Base-by-base conservation (phyloP, 2,797 vertebrate genomes). In the Columba guinea region DNA sequence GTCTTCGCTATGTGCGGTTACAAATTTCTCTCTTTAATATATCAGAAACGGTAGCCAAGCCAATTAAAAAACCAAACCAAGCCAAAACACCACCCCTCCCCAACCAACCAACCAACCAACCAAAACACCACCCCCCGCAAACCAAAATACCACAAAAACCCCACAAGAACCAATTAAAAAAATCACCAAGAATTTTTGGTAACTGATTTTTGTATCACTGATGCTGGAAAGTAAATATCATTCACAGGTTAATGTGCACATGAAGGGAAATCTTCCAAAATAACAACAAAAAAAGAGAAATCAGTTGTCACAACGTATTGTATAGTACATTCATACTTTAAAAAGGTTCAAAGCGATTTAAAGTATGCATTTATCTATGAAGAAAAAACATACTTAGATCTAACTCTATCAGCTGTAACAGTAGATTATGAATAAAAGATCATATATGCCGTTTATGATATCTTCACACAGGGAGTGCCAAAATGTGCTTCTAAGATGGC, bases 381-480 rank as follows among this genome's bases (percentile, higher is more conserved):
- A 75, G 35, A 59, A 82, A 74, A 23, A 75, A 7, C 16, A 85
- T 44, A 51, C 7, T 65, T 71, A 82, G 90, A 92, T 84, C 49
- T 60, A 76, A 70, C 14, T 65, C 13, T 69, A 82, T 86, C 70
- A 89, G 68, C 27, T 77, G 23, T 41, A 96, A 74, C 63, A 83
- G 14, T 49, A 74, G 78, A 75, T 71, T 24, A 90, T 94, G 46
- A 95, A 87, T 95, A 94, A 95, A 95, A 83, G 19, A 79, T 71
- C 44, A 27, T 32, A 77, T 71, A 67, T 87, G 41, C 39, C 26
- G 4, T 94, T 82, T 78, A 75, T 46, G 89, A 44, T 58, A 37
- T 26, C 73, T 87, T 89, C 90, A 34, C 65, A 64, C 24, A 71
- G 35, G 7, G 11, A 74, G n/a, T 51, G 70, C 59, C 82, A 84